Evolutionary conservation across 2,797 vertebrate species (phyloP).

Genomic region (Syndactyla subalaris): DNA sequence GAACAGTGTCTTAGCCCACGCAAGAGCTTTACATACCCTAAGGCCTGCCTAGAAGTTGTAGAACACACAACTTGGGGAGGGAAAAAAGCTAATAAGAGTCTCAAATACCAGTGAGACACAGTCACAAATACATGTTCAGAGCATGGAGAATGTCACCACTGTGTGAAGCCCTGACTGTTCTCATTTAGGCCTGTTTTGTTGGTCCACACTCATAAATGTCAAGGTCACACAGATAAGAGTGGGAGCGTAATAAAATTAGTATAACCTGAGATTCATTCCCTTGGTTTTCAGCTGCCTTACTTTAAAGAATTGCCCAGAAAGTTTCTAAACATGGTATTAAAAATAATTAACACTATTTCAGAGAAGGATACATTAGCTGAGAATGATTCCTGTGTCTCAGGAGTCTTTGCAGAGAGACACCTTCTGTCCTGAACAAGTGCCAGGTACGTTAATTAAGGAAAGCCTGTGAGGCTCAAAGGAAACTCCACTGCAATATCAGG

Average conservation of each 20-base stretch:
- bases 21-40: not conserved
- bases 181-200: not conserved
- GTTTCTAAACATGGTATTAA: slow-evolving; percentile 26
- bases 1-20: not conserved
- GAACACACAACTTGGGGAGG: not conserved
- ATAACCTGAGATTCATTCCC: not conserved
- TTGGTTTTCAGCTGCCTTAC: not conserved
- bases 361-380: slow-evolving; percentile 24
- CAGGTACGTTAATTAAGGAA: slow-evolving; percentile 58
- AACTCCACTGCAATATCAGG: not conserved
- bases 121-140: slow-evolving; percentile 45
- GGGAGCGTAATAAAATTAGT: not conserved
- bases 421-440: slow-evolving; percentile 23
- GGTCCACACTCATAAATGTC: not conserved
- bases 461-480: slow-evolving; percentile 28
- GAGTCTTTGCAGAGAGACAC: slow-evolving; percentile 31
- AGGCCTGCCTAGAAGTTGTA: not conserved
- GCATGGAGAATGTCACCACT: not conserved
- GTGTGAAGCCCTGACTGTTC: not conserved
- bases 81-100: not conserved
- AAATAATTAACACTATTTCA: slow-evolving; percentile 54
- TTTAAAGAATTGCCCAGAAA: slow-evolving; percentile 21
- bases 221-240: not conserved
- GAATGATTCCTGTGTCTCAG: not conserved
- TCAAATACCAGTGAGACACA: slow-evolving; percentile 48